Conservation (phyloP, 1,140 invertebrate species). For the Trichogramma pretiosum region DNA sequence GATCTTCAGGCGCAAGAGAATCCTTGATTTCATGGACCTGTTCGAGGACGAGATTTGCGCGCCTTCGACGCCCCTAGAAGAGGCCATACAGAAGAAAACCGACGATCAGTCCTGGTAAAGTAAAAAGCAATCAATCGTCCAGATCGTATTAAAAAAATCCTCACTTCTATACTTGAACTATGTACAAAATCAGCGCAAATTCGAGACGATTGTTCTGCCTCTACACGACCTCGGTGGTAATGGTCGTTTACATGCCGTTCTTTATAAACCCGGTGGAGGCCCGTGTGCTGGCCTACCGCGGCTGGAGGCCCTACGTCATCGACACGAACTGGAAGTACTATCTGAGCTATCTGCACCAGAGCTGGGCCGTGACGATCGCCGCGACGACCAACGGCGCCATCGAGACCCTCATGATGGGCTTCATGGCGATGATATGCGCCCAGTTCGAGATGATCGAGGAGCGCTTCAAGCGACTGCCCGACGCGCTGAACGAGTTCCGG, state of each 20-base stretch:
- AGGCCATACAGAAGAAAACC: constrained; percentile 17
- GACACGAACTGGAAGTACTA: constrained; percentile 5
- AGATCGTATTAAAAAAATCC: too few species aligned
- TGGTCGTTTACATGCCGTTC: constrained; percentile 9
- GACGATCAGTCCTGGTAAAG: constrained; percentile 18
- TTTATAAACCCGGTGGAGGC: constrained; percentile 1
- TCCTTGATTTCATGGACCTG: constrained; percentile 14
- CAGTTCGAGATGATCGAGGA: constrained; percentile 26
- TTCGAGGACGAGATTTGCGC: constrained; percentile 13
- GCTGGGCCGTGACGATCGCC: constrained; percentile 16
- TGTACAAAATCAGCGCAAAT: too few species aligned
- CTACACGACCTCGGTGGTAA: constrained; percentile 4
- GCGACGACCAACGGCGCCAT: constrained; percentile 20
- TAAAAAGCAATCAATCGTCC: too few species aligned
- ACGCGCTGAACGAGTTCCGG: not conserved
- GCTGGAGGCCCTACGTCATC: constrained; percentile 1
- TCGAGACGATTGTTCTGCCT: not conserved
- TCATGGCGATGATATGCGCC: constrained; percentile 23
- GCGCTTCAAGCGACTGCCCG: constrained; percentile 16
- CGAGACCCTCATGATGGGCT: constrained; percentile 22
- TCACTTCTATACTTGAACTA: too few species aligned
- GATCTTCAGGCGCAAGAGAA: constrained; percentile 6
- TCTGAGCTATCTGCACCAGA: constrained; percentile 18
- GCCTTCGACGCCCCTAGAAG: constrained; percentile 14
- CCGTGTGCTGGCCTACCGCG: constrained; percentile 11